These are phyloP conservation scores for Ptychobarbus kaznakovi DNA, from an alignment of 2,797 vertebrate genomes.

Conservation along the genomic window DNA sequence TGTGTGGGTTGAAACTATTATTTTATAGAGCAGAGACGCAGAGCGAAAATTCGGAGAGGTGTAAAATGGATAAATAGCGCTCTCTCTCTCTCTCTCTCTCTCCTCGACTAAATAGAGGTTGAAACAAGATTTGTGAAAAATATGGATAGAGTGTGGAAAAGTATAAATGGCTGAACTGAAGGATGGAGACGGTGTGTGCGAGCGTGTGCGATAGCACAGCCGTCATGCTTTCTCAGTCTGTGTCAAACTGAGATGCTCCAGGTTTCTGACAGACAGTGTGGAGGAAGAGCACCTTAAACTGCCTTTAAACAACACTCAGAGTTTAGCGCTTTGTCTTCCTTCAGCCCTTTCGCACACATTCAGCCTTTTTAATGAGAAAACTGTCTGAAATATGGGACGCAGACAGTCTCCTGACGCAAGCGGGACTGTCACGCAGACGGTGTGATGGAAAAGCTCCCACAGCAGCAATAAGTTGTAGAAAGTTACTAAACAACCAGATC, in stretches of 20 bases:
- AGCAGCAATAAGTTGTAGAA: conserved; percentile 18
- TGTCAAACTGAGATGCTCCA: conserved; percentile 78
- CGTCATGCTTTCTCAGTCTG: conserved; percentile 77
- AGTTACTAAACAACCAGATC: conserved; percentile 32
- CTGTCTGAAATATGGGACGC: conserved; percentile 39
- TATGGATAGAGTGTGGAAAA: not conserved
- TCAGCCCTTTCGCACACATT: conserved; percentile 33
- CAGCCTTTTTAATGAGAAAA: conserved; percentile 48
- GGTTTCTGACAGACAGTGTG: conserved; percentile 79
- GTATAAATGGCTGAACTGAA: conserved; percentile 7
- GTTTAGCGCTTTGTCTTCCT: conserved; percentile 63
- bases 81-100: conserved; percentile 55
- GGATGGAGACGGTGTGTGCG: not conserved
- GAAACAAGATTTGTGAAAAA: conserved; percentile 17
- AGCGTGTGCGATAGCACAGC: conserved; percentile 68
- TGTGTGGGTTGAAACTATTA: conserved; percentile 69
- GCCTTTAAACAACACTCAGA: conserved; percentile 75
- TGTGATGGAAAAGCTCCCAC: conserved; percentile 33
- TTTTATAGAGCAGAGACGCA: conserved; percentile 77
- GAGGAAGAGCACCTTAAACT: conserved; percentile 57
- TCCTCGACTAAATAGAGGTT: conserved; percentile 9
- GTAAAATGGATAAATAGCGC: conserved; percentile 43
- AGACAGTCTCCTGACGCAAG: conserved; percentile 25
- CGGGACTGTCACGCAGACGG: conserved; percentile 35
- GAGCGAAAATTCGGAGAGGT: conserved; percentile 71